Percentiles rank a stretch among this genome's conserved stretches.
phyloP scores from a whole-genome alignment of 2,888 invertebrate species.

The Abrostola triplasia region DNA sequence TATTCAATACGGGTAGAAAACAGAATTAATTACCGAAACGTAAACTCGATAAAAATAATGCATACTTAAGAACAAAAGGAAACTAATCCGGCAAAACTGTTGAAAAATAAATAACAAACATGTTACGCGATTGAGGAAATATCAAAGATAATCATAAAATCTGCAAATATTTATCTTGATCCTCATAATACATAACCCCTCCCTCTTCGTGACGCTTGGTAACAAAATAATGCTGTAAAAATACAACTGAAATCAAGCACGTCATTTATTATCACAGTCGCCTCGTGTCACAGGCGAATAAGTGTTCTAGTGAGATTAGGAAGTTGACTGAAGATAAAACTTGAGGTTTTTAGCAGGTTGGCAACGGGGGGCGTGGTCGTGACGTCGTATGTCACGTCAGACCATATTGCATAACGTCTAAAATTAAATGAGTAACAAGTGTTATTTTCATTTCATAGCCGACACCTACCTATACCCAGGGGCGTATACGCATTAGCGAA shows the following conservation, averaged over 20 bases:
- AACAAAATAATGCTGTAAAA: constrained; percentile 26
- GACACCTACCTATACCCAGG: constrained; percentile 30
- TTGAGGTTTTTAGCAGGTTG: constrained; percentile 56
- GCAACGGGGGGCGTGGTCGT: constrained; percentile 82
- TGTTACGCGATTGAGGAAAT: too few relatives aligned
- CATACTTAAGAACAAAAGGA: too few relatives aligned
- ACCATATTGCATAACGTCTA: constrained; percentile 62
- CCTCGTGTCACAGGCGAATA: constrained; percentile 22
- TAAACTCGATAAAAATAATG: too few relatives aligned
- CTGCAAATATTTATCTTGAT: too few relatives aligned
- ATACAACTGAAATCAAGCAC: constrained; percentile 21
- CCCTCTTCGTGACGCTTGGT: constrained; percentile 5
- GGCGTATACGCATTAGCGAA: constrained; percentile 28
- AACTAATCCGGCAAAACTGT: too few relatives aligned
- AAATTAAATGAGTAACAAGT: constrained; percentile 53
- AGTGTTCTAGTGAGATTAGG: constrained; percentile 40
- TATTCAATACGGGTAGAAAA: too few relatives aligned
- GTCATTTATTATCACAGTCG: constrained; percentile 31
- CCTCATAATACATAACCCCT: too few relatives aligned
- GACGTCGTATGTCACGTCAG: constrained; percentile 72
- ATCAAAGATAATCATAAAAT: too few relatives aligned
- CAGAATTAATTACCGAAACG: too few relatives aligned
- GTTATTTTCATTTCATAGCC: constrained; percentile 40
- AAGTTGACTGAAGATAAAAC: constrained; percentile 58
- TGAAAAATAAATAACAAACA: too few relatives aligned